These are phyloP conservation scores for Drosophila sturtevanti DNA, from an alignment of 1,140 invertebrate species.

Conservation along the genomic window DNA sequence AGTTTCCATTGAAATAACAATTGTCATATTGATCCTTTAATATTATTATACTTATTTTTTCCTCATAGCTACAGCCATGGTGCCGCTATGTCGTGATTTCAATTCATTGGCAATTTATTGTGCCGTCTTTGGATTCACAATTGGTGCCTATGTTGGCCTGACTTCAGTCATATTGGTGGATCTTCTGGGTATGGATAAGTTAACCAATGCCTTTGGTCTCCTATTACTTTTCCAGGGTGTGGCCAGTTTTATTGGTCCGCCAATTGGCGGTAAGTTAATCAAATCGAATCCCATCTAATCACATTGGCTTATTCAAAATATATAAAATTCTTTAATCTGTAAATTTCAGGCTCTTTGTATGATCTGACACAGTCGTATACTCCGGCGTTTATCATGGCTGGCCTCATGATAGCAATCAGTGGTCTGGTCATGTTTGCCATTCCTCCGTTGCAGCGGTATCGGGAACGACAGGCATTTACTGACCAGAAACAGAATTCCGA, in stretches of 20 bases:
- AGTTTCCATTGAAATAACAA: too few species aligned
- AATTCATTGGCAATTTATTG: slow-evolving; percentile 89
- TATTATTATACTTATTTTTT: background rate
- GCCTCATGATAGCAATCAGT: slow-evolving; percentile 91
- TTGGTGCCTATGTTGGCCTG: slow-evolving; percentile 95
- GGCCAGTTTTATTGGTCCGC: slow-evolving; percentile 93
- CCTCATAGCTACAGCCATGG: slow-evolving; percentile 89
- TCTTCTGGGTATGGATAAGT: slow-evolving; percentile 91
- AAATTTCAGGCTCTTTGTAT: slow-evolving; percentile 89
- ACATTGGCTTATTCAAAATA: background rate
- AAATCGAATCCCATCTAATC: too few species aligned
- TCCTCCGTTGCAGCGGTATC: slow-evolving; percentile 88
- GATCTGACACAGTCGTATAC: slow-evolving; percentile 91
- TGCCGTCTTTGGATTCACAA: slow-evolving; percentile 92
- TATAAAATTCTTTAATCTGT: slow-evolving; percentile 36
- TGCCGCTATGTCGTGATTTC: slow-evolving; percentile 89
- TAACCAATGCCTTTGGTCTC: slow-evolving; percentile 97
- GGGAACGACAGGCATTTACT: slow-evolving; percentile 37
- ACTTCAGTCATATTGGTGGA: slow-evolving; percentile 96
- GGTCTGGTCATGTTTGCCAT: slow-evolving; percentile 95
- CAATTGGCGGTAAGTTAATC: slow-evolving; percentile 89
- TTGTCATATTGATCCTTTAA: too few species aligned
- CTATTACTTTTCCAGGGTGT: slow-evolving; percentile 95
- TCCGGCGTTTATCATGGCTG: slow-evolving; percentile 92
- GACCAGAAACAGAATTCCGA: slow-evolving; percentile 53